Base-by-base conservation (phyloP, 2,888 invertebrate genomes). In the Stegana nigrithorax region DNA sequence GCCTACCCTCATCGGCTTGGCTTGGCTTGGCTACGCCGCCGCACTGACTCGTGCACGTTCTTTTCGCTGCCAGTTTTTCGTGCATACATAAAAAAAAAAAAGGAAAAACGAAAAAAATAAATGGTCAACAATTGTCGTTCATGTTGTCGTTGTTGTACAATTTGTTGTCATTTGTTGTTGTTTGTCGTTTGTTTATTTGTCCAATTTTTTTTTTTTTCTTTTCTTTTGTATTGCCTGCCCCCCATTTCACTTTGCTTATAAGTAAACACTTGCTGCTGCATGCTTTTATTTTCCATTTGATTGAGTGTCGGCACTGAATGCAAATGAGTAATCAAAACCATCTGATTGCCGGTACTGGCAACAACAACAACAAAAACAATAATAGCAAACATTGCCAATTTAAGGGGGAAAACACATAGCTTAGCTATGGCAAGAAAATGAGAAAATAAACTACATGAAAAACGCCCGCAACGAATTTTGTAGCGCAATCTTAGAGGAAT, bases 331-430 rank as follows among this genome's bases (percentile, higher is more conserved):
- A 62, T 39, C 50, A 57, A 12, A 14, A 39, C n/a, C n/a, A 57
- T 50, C 39, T 62, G 50, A 58, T 62, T 36, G 63, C n/a, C n/a
- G n/a, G n/a, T n/a, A n/a, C n/a, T n/a, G n/a, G n/a, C n/a, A n/a
- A n/a, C n/a, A n/a, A n/a, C 67, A 70, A 66, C 66, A 58, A 42
- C 70, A 47, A 66, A 68, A 65, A 71, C 71, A 67, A n/a, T n/a
- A n/a, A n/a, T n/a, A n/a, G n/a, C n/a, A n/a, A n/a, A n/a, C n/a
- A n/a, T n/a, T n/a, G n/a, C n/a, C n/a, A n/a, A n/a, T n/a, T n/a
- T n/a, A n/a, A n/a, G n/a, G 66, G 66, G 69, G 68, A 63, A 60
- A 53, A 29, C 56, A 19, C 63, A 60, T 60, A 58, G 26, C 50
- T 47, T 5, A 47, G 39, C 8, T 63, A 56, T 57, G 42, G 6